Evolutionary conservation across 2,113 vertebrate species (phyloP), one percentile per base, ranked within the genome.

Genomic region (Peromyscus polionotus): DNA sequence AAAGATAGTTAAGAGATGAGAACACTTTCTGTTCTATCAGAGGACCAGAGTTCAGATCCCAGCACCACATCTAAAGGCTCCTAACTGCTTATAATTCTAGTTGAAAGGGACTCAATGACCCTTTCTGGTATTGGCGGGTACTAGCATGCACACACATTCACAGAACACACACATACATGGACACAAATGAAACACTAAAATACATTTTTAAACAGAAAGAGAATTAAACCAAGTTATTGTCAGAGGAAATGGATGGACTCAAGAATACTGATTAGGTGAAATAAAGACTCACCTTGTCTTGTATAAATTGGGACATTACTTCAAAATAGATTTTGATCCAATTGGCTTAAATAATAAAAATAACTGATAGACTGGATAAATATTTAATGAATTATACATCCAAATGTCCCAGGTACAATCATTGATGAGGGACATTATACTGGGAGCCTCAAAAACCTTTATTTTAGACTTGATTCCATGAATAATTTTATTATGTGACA

Each of bases 311-410:
- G 31, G 13, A 91, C 11, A 16, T 83, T 20, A 75, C 28, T 81
- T 81, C 33, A 90, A 90, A 92, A 87, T 75, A 36, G 42, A 42
- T 70, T 72, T 88, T 65, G 57, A 81, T 42, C 24, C 13, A n/a
- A 65, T 20, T 95, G 5, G 83, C 14, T 65, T 24, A 94, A 80
- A 83, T 89, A 81, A 28, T 72, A 24, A 48, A 20, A 80, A 63
- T 51, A 76, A 89, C 22, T 81, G 26, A 95, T 75, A 85, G 14
- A 76, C 59, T 54, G 31, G 31, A 84, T 72, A 72, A 51, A 39
- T 72, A 73, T 26, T 89, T 48, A 93, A 94, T 91, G 88, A 42
- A 93, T 76, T 65, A 86, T 48, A 86, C 36, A 61, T 26, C 3
- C 12, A 67, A 22, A 84, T 45, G 14, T 65, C 8, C 12, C 2